Base-by-base conservation (phyloP, 1,140 invertebrate genomes). In the Steinernema feltiae region DNA sequence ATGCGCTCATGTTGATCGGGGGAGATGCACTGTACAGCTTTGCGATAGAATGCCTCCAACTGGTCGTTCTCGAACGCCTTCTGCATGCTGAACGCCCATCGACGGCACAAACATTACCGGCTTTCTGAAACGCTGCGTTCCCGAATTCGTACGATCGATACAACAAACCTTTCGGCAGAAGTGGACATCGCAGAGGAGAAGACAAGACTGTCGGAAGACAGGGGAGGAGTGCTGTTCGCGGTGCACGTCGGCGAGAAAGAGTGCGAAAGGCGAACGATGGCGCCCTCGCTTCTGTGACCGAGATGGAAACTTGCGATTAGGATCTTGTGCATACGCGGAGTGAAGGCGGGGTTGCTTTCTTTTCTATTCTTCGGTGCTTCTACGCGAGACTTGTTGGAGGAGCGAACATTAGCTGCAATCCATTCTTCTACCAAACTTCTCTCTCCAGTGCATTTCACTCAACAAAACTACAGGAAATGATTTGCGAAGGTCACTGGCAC, bases 1-100 rank as follows among this genome's bases (percentile, higher is more conserved):
- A 86, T 77, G 72, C 81, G 80, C 15, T 85, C 70, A 69, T 83
- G 85, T 48, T 85, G 85, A 21, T 85, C 83, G 31, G 75, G 46
- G 2, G 78, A 78, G 24, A 85, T 76, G 41, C 79, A 78, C 77
- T 85, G 84, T 24, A 86, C 78, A 0, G 82, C 84, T 41, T 79
- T 78, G 2, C 84, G 85, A 72, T 78, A 85, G 41, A 78, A 76
- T 21, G 71, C 75, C 69, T 85, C 85, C n/a, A 86, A 82, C 83
- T 86, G 72, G 17, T 85, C 83, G 72, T 82, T 72, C 63, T 81
- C 81, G 46, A 86, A 78, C 30, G 81, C 79, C 0, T 69, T 75
- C 32, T 83, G 53, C 35, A 85, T 75, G 76, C 84, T 85, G 71
- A 85, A 84, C 2, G 84, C 84, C 82, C 79, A 84, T 1, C 84